Percentiles rank a stretch among this genome's conserved stretches.
Evolutionary conservation across 2,888 invertebrate species (phyloP).

Genomic region (Caenorhabditis becei): DNA sequence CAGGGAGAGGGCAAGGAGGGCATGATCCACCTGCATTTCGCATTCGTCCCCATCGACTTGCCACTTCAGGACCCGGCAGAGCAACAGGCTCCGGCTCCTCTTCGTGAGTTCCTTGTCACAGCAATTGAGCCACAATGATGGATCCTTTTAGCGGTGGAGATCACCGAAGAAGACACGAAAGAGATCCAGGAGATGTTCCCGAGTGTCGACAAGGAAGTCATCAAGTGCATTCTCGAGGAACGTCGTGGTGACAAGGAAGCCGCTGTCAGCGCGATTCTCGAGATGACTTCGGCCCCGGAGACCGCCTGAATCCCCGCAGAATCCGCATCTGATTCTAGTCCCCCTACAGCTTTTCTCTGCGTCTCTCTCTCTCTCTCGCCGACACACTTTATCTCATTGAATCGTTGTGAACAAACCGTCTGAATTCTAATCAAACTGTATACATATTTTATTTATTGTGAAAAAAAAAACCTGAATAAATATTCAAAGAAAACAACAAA

Average conservation of each 20-base stretch:
- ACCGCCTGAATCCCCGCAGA: constrained; percentile 11
- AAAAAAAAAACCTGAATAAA: background rate
- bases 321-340: constrained; percentile 17
- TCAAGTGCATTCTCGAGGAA: constrained; percentile 82
- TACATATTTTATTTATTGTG: background rate
- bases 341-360: constrained; percentile 18
- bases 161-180: constrained; percentile 82
- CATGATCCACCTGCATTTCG: constrained; percentile 92
- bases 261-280: constrained; percentile 91
- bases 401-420: constrained; percentile 4
- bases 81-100: constrained; percentile 42
- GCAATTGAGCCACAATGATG: no score
- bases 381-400: background rate
- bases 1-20: constrained; percentile 96
- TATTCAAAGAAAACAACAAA: background rate
- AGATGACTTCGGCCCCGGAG: constrained; percentile 85
- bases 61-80: constrained; percentile 29
- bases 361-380: constrained; percentile 3
- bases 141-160: constrained; percentile 56
- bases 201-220: constrained; percentile 92
- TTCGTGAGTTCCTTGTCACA: constrained; percentile 38
- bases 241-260: constrained; percentile 88
- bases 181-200: constrained; percentile 95
- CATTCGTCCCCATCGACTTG: constrained; percentile 83
- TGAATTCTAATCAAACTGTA: background rate